Conservation (phyloP, 2,113 vertebrate genomes). For the Catharus minimus region DNA sequence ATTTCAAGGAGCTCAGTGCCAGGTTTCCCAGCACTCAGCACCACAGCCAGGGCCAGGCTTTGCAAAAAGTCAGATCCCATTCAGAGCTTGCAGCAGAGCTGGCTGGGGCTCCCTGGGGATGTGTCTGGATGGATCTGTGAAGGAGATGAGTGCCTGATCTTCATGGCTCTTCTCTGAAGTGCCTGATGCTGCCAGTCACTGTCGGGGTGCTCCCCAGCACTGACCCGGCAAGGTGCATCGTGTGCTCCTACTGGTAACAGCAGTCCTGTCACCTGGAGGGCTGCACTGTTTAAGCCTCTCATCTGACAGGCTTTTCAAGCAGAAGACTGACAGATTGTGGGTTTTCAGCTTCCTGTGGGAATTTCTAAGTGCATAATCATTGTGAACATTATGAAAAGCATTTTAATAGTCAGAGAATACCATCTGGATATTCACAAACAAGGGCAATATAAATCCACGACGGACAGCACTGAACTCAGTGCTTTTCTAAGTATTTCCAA, state of each 20-base stretch:
- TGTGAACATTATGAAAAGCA: slow-evolving; percentile 49
- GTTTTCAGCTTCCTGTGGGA: slow-evolving; percentile 59
- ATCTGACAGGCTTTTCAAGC: not conserved
- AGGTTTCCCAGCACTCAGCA: slow-evolving; percentile 37
- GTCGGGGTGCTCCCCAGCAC: not conserved
- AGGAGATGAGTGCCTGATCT: not conserved
- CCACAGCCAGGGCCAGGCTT: not conserved
- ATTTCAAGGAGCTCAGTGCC: slow-evolving; percentile 9
- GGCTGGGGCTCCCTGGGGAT: not conserved
- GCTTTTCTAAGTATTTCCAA: slow-evolving; percentile 54
- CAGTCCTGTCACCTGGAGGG: not conserved
- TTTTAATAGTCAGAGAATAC: slow-evolving; percentile 57
- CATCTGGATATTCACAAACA: slow-evolving; percentile 65
- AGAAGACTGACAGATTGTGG: slow-evolving; percentile 28
- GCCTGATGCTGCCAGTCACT: accelerated
- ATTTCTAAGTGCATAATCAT: slow-evolving; percentile 62
- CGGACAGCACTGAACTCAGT: slow-evolving; percentile 41
- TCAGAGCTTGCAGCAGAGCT: not conserved
- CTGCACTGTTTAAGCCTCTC: not conserved
- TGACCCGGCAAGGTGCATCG: accelerated
- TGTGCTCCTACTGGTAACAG: accelerated
- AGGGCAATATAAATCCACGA: slow-evolving; percentile 33
- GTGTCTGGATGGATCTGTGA: accelerated
- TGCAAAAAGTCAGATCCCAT: slow-evolving; percentile 5
- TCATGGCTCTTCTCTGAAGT: not conserved